Percentiles rank a stretch among this genome's conserved stretches.
These are phyloP conservation scores for Mamestra configurata DNA, from an alignment of 1,140 invertebrate genomes.

Conservation along the genomic window DNA sequence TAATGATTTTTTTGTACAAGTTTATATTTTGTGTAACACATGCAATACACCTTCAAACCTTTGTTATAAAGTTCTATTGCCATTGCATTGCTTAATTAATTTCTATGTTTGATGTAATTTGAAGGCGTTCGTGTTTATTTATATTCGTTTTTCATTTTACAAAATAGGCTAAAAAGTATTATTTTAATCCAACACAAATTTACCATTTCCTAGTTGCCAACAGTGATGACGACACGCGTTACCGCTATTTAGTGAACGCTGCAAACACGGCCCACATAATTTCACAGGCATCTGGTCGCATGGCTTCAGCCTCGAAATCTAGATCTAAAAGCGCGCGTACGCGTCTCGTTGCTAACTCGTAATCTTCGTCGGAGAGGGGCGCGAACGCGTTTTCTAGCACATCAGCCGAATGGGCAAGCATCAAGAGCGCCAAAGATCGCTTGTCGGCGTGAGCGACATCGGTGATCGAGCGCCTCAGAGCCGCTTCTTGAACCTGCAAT, in stretches of 20 bases:
- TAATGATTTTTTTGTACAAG: constrained; percentile 47
- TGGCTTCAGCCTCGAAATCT: constrained; percentile 98
- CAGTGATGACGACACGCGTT: constrained; percentile 50
- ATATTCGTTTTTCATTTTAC: constrained; percentile 33
- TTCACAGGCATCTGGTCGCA: constrained; percentile 96
- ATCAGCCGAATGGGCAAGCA: constrained; percentile 99
- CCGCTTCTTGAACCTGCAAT: constrained; percentile 97
- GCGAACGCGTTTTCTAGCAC: constrained; percentile 99
- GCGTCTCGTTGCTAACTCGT: constrained; percentile 99
- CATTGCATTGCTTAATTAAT: not conserved
- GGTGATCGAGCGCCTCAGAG: constrained; percentile 98
- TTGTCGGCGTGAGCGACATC: constrained; percentile 99
- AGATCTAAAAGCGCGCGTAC: constrained; percentile 98
- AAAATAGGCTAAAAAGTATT: constrained; percentile 35
- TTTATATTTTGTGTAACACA: constrained; percentile 27
- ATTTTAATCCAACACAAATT: constrained; percentile 48
- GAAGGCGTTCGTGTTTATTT: constrained; percentile 5
- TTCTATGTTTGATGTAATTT: constrained; percentile 9
- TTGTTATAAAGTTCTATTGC: constrained; percentile 6
- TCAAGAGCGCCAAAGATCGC: constrained; percentile 96
- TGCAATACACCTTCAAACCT: constrained; percentile 1
- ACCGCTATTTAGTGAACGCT: constrained; percentile 97
- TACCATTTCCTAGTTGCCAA: constrained; percentile 48
- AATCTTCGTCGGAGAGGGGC: constrained; percentile 99
- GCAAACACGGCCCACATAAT: constrained; percentile 99